A percentile compares a stretch with the other conserved stretches of the same genome.
Conservation (phyloP, 2,888 invertebrate species). For the Pteria penguin region DNA sequence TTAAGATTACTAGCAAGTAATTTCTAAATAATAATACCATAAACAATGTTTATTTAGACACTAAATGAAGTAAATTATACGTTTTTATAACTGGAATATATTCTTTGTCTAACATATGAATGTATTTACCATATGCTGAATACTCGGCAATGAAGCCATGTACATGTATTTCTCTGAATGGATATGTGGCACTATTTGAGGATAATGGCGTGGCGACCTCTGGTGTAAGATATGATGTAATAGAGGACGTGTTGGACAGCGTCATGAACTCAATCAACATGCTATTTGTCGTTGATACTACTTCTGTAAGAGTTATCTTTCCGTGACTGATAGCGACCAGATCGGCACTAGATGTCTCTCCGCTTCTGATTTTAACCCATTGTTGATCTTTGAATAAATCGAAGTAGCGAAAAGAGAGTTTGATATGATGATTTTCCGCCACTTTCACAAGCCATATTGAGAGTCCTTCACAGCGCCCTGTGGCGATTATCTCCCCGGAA, state of each 20-base stretch:
- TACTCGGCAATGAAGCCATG: slow-evolving; percentile 72
- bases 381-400: slow-evolving; percentile 66
- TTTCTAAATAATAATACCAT: too few species aligned
- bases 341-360: slow-evolving; percentile 57
- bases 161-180: slow-evolving; percentile 60
- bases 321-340: slow-evolving; percentile 66
- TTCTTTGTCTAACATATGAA: too few species aligned
- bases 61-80: too few species aligned
- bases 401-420: slow-evolving; percentile 69
- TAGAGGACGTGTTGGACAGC: slow-evolving; percentile 31
- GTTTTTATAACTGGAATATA: too few species aligned
- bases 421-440: slow-evolving; percentile 54
- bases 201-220: not conserved
- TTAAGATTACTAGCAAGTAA: too few species aligned
- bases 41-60: too few species aligned
- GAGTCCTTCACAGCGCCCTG: slow-evolving; percentile 66
- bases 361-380: slow-evolving; percentile 75
- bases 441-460: slow-evolving; percentile 70
- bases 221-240: not conserved
- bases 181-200: not conserved
- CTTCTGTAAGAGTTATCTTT: slow-evolving; percentile 49
- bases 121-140: slow-evolving; percentile 10
- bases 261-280: slow-evolving; percentile 74
- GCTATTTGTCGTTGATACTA: slow-evolving; percentile 64
- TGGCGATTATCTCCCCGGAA: slow-evolving; percentile 69